Evolutionary conservation across 2,113 vertebrate species (phyloP), one percentile per base, ranked within the genome.

Genomic region (Callaeas wilsoni): DNA sequence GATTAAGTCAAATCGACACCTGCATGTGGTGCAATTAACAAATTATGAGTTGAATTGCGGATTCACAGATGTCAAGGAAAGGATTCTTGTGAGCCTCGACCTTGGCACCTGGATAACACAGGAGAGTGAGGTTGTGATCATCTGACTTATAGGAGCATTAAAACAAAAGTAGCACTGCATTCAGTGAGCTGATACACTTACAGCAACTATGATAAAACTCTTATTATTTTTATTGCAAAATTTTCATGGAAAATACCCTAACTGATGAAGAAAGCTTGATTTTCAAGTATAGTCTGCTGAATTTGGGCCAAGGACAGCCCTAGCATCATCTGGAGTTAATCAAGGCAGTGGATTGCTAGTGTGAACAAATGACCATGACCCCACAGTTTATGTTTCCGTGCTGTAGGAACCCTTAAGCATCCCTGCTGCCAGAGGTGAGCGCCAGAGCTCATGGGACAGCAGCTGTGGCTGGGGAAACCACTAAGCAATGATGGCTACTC

Each of bases 301-400:
- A 47, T 39, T 6, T 47, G 35, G 13, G 26, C 9, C 30, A 49
- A n/a, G 7, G 46, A 62, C 20, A 74, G 32, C 6, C 6, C 21
- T 60, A 37, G 32, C 12, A 80, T 30, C 37, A 29, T 50, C 29
- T 41, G n/a, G 56, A 75, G 13, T 17, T 67, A 44, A 59, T 35
- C 53, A 69, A 18, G 25, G 13, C 35, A 69, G 41, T 20, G 11
- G 9, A 29, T 29, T 81, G 11, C 25, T 44, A 37, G 7, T 10
- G 5, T 74, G 46, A 78, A 64, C 21, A 81, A 53, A 53, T 29
- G 32, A 16, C 39, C 30, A 32, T 8, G 23, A 44, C 44, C 39
- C 56, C 35, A 42, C 0, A 6, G 26, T 32, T 62, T 18, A 20
- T 18, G 6, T 47, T 77, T 35, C 32, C 0, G 0, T 41, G 8